These are phyloP conservation scores for Lasioglossum calceatum DNA, from an alignment of 2,888 invertebrate genomes.

Conservation along the genomic window DNA sequence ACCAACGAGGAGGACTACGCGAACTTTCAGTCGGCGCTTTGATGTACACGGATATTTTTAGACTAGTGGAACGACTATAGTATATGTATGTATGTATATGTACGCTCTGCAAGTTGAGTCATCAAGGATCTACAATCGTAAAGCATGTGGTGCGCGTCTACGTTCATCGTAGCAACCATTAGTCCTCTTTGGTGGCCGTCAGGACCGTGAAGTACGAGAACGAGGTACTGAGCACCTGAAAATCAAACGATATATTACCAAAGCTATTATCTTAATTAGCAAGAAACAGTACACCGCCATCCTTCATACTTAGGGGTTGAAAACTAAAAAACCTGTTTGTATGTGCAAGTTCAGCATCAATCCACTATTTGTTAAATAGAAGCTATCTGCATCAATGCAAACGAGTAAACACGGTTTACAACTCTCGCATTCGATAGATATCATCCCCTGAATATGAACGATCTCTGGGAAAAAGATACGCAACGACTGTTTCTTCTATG, in stretches of 20 bases:
- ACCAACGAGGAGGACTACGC: not conserved
- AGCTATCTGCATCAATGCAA: not conserved
- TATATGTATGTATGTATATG: slow-evolving; percentile 32
- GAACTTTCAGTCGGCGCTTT: slow-evolving; percentile 51
- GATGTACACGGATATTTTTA: slow-evolving; percentile 65
- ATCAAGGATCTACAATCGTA: slow-evolving; percentile 51
- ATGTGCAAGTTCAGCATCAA: too few species aligned
- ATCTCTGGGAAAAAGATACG: not conserved
- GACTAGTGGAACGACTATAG: slow-evolving; percentile 58
- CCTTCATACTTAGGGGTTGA: too few species aligned
- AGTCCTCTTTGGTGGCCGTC: slow-evolving; percentile 58
- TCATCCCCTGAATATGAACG: not conserved
- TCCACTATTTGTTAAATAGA: too few species aligned
- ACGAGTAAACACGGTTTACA: not conserved
- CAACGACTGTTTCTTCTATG: not conserved
- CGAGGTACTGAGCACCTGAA: slow-evolving; percentile 77
- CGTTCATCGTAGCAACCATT: slow-evolving; percentile 26
- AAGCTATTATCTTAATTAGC: not conserved
- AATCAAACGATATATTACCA: not conserved
- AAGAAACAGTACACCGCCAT: too few species aligned
- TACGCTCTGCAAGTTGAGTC: slow-evolving; percentile 61
- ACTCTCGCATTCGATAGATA: not conserved
- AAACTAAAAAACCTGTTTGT: too few species aligned
- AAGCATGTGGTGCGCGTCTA: slow-evolving; percentile 23
- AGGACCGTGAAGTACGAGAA: slow-evolving; percentile 80